Percentiles rank a stretch among this genome's conserved stretches.
Conservation (phyloP, 2,113 vertebrate genomes). For the Entomyzon cyanotis region DNA sequence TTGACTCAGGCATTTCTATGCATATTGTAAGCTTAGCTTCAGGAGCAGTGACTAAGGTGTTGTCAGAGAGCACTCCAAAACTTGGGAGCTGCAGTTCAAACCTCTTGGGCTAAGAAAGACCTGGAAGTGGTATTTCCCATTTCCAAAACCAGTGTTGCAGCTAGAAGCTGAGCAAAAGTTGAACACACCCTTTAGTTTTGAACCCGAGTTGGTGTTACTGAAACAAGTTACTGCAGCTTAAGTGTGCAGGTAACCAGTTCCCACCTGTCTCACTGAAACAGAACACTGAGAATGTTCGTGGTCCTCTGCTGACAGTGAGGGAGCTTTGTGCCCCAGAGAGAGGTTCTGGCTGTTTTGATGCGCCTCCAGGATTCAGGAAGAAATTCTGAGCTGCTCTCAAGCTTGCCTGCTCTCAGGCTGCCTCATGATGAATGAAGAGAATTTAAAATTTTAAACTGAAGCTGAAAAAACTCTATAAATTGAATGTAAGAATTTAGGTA, state of each 20-base stretch:
- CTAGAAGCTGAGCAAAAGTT: not conserved
- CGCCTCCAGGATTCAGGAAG: not conserved
- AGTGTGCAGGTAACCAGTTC: not conserved
- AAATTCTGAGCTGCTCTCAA: not conserved
- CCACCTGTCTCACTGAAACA: not conserved
- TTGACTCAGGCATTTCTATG: not conserved
- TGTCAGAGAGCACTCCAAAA: not conserved
- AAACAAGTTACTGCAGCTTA: not conserved
- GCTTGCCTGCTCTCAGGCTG: not conserved
- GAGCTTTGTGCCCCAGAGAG: not conserved
- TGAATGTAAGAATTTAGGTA: not conserved
- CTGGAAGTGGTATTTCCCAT: not conserved
- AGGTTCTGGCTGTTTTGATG: not conserved
- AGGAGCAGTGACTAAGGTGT: fast-evolving
- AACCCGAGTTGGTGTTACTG: not conserved
- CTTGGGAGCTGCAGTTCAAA: not conserved
- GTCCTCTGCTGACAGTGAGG: not conserved
- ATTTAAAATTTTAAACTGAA: not conserved
- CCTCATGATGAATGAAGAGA: not conserved
- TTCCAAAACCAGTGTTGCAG: not conserved
- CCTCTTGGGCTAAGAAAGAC: not conserved
- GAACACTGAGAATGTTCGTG: not conserved
- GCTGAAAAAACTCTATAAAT: not conserved
- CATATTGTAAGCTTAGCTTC: not conserved
- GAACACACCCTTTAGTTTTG: not conserved